Evolutionary conservation across 2,888 invertebrate genomes (phyloP), one percentile per base, ranked within the genome.

Genomic region (Cryptocephalus primarius): DNA sequence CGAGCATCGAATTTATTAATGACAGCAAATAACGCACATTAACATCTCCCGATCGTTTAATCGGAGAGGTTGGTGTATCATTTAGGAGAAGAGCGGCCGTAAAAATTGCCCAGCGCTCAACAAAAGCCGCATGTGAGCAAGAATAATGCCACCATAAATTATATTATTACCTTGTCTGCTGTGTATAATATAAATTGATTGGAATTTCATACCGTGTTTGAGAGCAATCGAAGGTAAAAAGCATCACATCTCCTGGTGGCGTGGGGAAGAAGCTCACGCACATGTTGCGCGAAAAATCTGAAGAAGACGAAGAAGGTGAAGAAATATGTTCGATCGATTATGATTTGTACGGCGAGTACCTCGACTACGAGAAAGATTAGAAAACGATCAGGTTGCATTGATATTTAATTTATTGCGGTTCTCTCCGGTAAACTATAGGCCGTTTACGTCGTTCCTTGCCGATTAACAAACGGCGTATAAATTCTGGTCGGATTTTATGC

Each of bases 181-280:
- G 66, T 66, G 67, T 68, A 67, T 66, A 68, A 67, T 67, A 68
- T 68, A 68, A 69, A 69, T 69, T 67, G 69, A 69, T 68, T 67
- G 69, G 69, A 68, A 69, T 68, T 68, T 68, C 67, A 66, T 67
- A 67, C 65, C 67, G 64, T 66, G 68, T 67, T 34, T 43, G 33
- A 63, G 64, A 59, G 67, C 65, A 67, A 67, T 67, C 66, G 67
- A 62, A 60, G 55, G 60, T 59, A 63, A 63, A 65, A 62, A 62
- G 60, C 63, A 59, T 62, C 64, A 62, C 64, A 62, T 63, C 61
- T 61, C 54, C 53, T 54, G 57, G 59, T 22, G 22, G 22, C 22
- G 22, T 22, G 22, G 22, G 22, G 22, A 22, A 22, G 64, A 66
- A 65, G 59, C 61, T 50, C 63, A 64, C 65, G 63, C 63, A 63